phyloP scores from a whole-genome alignment of 2,113 vertebrate species.

The Marmota monax region DNA sequence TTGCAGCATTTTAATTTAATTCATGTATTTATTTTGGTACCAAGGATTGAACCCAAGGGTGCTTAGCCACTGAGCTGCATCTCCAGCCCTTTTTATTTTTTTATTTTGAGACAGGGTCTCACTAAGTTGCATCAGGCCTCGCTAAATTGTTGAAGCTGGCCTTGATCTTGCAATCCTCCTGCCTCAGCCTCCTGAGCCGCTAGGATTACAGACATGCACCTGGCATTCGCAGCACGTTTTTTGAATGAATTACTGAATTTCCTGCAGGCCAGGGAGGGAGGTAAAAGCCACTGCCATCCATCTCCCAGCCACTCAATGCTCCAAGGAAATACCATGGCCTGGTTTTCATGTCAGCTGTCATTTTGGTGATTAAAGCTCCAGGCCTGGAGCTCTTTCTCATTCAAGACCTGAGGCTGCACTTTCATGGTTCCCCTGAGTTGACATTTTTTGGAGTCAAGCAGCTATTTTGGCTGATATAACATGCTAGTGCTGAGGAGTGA shows the following conservation, averaged over 20 bases:
- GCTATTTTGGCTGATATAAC: conserved; percentile 30
- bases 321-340: background rate
- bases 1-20: too few relatives aligned
- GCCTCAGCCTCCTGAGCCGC: too few relatives aligned
- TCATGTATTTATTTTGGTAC: too few relatives aligned
- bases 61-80: too few relatives aligned
- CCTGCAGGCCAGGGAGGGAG: background rate
- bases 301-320: background rate
- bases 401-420: background rate
- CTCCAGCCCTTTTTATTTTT: too few relatives aligned
- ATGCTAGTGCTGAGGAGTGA: background rate
- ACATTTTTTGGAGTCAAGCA: conserved; percentile 35
- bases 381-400: background rate
- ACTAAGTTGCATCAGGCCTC: too few relatives aligned
- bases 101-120: too few relatives aligned
- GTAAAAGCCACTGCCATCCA: background rate
- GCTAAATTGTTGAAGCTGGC: too few relatives aligned
- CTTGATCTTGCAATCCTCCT: too few relatives aligned
- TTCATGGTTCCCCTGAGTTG: background rate
- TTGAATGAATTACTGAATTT: background rate
- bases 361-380: background rate
- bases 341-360: background rate
- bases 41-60: too few relatives aligned
- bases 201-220: too few relatives aligned
- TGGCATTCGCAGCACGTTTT: background rate